phyloP scores from a whole-genome alignment of 2,888 invertebrate genomes.

The Branchinecta sandiegonensis region DNA sequence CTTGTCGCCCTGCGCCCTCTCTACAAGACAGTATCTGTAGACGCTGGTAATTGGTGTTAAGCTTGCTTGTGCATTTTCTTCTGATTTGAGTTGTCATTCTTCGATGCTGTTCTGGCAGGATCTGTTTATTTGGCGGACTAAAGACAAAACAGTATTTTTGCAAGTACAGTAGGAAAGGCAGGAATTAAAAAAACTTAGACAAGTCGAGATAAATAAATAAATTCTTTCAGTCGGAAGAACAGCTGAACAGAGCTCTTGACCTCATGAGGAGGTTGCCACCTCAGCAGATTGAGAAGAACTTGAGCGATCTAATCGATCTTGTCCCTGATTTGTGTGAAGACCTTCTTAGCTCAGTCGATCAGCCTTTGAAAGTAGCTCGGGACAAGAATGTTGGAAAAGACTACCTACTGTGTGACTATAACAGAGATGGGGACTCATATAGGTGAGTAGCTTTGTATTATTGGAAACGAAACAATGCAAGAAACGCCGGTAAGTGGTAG shows the following conservation, averaged over 20 bases:
- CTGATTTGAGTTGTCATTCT: no score
- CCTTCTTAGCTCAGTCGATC: conserved; percentile 89
- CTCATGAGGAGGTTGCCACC: conserved; percentile 97
- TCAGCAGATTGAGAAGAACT: conserved; percentile 96
- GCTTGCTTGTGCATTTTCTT: no score
- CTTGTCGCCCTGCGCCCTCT: no score
- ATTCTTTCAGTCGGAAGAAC: conserved; percentile 65
- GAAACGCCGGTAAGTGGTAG: no score
- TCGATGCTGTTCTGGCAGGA: no score
- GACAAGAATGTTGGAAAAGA: conserved; percentile 92
- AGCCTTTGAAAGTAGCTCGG: conserved; percentile 85
- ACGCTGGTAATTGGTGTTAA: no score
- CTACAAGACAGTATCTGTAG: no score
- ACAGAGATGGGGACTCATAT: conserved; percentile 96
- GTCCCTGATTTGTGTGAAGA: conserved; percentile 93
- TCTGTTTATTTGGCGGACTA: no score
- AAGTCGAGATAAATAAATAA: neutral
- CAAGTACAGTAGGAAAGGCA: no score
- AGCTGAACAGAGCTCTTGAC: conserved; percentile 97
- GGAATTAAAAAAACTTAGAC: no score
- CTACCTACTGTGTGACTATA: conserved; percentile 95
- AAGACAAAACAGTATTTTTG: no score
- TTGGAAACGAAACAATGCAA: no score
- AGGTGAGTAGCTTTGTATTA: conserved; percentile 39
- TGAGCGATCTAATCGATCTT: conserved; percentile 92